A percentile compares a stretch with the other conserved stretches of the same genome.
phyloP scores from a whole-genome alignment of 2,113 vertebrate genomes.

The Sisor rabdophorus region DNA sequence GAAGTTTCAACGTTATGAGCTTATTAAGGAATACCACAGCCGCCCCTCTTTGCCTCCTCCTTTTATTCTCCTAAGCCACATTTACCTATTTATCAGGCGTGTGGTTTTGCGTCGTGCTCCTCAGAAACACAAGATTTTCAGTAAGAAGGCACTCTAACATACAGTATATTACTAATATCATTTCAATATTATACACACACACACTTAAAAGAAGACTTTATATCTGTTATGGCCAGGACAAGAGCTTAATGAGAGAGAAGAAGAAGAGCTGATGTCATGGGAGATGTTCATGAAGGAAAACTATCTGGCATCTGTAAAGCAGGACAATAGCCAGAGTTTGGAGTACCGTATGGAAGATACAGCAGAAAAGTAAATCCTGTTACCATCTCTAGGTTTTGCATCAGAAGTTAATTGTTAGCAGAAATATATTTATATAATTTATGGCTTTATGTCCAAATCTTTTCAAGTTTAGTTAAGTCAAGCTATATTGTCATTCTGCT shows the following conservation, averaged over 20 bases:
- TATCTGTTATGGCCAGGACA: conserved; percentile 64
- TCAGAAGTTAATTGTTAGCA: not conserved
- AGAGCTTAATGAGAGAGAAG: conserved; percentile 74
- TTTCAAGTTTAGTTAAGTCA: no score
- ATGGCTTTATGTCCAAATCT: no score
- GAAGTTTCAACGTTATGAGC: conserved; percentile 92
- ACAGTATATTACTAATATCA: not conserved
- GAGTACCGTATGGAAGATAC: conserved; percentile 80
- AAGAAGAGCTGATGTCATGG: conserved; percentile 85
- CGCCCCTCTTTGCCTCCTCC: conserved; percentile 83
- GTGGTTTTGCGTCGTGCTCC: conserved; percentile 59
- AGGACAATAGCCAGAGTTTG: conserved; percentile 68
- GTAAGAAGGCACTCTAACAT: conserved; percentile 64
- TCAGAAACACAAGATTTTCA: conserved; percentile 68
- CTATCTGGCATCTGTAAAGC: conserved; percentile 75
- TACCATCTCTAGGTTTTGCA: not conserved
- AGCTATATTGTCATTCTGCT: no score
- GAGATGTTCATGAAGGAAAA: conserved; percentile 86
- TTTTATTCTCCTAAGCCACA: conserved; percentile 86
- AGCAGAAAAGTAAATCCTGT: conserved; percentile 73
- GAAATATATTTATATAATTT: not conserved
- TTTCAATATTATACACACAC: not conserved
- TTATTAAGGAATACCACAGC: conserved; percentile 89
- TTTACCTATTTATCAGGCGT: conserved; percentile 73
- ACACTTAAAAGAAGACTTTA: not conserved